Evolutionary conservation across 1,140 invertebrate genomes (phyloP), one percentile per base, ranked within the genome.

Genomic region (Drosophila nasuta): DNA sequence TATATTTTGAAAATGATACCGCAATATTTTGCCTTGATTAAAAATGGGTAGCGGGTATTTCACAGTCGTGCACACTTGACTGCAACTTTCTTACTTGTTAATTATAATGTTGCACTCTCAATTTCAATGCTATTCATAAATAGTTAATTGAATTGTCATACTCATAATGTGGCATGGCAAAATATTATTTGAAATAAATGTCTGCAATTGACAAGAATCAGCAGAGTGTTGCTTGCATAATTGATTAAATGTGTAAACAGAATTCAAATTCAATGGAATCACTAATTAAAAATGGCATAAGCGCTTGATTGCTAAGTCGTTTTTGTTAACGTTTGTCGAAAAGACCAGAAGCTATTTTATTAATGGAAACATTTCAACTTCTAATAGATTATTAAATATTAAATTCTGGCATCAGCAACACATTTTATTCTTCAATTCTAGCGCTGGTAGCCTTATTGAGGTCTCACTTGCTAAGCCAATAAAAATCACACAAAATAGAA

Each of bases 401-500:
- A 7, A 10, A 54, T 33, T 54, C 5, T 33, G 13, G n/a, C 25
- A 35, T 33, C 28, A 8, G 30, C 17, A 49, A 35, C 35, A 67
- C 1, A 7, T 20, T 49, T 48, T 10, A 20, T 17, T 52, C 30
- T 33, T 3, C 38, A 35, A 38, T 33, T 43, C 59, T 2, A 11
- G 15, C 20, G 20, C 48, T 52, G 17, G 35, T 41, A 62, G n/a
- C 41, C 20, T 46, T 62, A 70, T 64, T 64, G 56, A 65, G 62
- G 62, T 52, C 59, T 17, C 25, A 28, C 11, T 51, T 13, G 75
- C 71, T 74, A 73, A 88, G 70, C 76, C 67, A 73, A 86, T 86
- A 74, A 78, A 79, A 86, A 79, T 86, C 76, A 66, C 72, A 77
- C 57, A 79, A 79, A 86, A 70, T 68, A 73, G 57, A 68, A 67